phyloP scores from a whole-genome alignment of 2,113 vertebrate species.

The Saccopteryx bilineata region DNA sequence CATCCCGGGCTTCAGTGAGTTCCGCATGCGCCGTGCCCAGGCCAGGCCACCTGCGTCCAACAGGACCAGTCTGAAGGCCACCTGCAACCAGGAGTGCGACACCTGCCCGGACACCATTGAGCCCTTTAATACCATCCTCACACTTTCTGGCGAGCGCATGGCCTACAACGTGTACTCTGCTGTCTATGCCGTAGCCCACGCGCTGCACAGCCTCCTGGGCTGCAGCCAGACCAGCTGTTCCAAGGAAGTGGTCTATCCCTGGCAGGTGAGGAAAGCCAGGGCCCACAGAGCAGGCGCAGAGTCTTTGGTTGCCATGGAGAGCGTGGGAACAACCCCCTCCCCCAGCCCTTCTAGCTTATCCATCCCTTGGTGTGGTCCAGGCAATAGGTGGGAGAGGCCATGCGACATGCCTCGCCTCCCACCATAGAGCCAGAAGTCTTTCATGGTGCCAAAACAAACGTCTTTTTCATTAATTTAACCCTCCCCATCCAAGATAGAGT shows the following conservation, averaged over 20 bases:
- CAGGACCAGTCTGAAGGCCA: accelerated
- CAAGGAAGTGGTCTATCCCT: slow-evolving; percentile 84
- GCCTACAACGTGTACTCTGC: slow-evolving; percentile 90
- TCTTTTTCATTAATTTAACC: background rate
- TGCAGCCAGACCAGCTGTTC: slow-evolving; percentile 86
- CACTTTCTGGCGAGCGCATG: slow-evolving; percentile 83
- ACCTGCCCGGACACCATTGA: slow-evolving; percentile 74
- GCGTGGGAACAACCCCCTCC: accelerated
- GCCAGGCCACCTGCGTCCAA: accelerated
- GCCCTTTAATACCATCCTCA: slow-evolving; percentile 54
- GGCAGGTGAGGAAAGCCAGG: slow-evolving; percentile 88
- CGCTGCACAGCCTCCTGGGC: slow-evolving; percentile 88
- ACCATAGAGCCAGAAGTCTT: background rate
- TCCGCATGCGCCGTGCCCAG: background rate
- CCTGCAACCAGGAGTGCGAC: slow-evolving; percentile 88
- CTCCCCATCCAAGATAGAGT: background rate
- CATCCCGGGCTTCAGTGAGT: slow-evolving; percentile 86
- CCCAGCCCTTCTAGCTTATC: accelerated
- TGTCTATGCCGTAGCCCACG: slow-evolving; percentile 90
- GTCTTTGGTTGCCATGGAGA: background rate
- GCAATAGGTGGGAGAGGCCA: too few species aligned
- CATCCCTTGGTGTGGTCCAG: background rate
- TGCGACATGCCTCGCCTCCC: background rate
- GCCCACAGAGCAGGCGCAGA: background rate
- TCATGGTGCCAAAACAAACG: background rate